Evolutionary conservation across 1,140 invertebrate species (phyloP).

Genomic region (Drosophila asahinai): DNA sequence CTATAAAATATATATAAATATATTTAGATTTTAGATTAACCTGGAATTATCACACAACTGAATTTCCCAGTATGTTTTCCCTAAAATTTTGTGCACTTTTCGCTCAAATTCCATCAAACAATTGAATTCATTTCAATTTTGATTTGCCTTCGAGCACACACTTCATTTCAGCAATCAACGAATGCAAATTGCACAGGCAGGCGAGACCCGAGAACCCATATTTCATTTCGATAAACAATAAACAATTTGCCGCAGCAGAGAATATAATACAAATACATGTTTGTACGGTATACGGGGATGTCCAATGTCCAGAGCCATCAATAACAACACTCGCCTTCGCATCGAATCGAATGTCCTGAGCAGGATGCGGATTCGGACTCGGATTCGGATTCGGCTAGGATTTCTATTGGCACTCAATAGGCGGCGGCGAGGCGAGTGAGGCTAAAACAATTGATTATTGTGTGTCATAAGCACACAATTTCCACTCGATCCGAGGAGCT

Average conservation of each 20-base stretch:
- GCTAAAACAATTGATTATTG: slow-evolving; percentile 82
- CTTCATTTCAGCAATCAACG: slow-evolving; percentile 69
- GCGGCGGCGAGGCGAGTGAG: slow-evolving; percentile 20
- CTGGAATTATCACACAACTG: background rate
- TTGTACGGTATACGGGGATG: background rate
- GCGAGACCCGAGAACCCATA: slow-evolving; percentile 34
- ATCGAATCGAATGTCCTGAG: slow-evolving; percentile 37
- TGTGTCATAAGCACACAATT: slow-evolving; percentile 76
- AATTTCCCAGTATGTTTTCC: background rate
- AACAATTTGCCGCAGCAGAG: slow-evolving; percentile 66
- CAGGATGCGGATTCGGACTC: slow-evolving; percentile 11
- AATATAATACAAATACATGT: slow-evolving; percentile 55
- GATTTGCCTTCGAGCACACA: slow-evolving; percentile 32
- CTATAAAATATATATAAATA: background rate
- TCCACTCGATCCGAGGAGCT: slow-evolving; percentile 18
- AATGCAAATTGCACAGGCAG: slow-evolving; percentile 65
- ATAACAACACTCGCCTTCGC: slow-evolving; percentile 27
- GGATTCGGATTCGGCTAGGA: slow-evolving; percentile 4
- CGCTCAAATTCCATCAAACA: background rate
- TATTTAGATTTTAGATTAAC: background rate
- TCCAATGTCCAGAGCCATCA: slow-evolving; percentile 36
- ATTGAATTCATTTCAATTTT: slow-evolving; percentile 37
- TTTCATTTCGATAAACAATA: slow-evolving; percentile 77
- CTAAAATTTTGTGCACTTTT: background rate
- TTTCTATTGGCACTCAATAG: slow-evolving; percentile 39